Base-by-base conservation (phyloP, 92 coral and sea anemone genomes). In the Scolanthus callimorphus region DNA sequence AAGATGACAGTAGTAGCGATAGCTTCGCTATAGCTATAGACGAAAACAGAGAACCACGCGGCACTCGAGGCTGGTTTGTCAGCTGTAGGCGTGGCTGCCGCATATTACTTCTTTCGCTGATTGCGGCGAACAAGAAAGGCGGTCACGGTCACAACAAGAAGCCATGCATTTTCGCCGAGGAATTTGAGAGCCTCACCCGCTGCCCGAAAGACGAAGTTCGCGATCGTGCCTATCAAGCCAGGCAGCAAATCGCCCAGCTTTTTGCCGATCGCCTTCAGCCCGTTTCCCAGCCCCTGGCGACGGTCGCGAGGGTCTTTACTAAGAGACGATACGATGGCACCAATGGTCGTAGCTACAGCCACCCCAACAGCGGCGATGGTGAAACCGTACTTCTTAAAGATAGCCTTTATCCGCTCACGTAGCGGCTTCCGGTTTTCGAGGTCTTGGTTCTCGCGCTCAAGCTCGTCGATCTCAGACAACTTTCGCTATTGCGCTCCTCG, bases 91-190 rank as follows among this genome's bases (percentile, higher is more conserved):
- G 52, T 46, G 19, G 52, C 52, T 19, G 52, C 52, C 4, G 52
- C 52, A 4, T 46, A 46, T 46, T 46, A 46, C 52, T 20, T 46
- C 17, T 46, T 46, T 21, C 52, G 52, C 4, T 46, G 23, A 46
- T 21, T 46, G 23, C 52, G 8, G 4, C 22, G 52, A 9, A 20
- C 22, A 9, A 4, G 19, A 20, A 4, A 19, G 12, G 22, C 52
- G 23, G 23, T 21, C 6, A 46, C 52, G 52, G 52, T 21, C 6
- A 46, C 11, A 11, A 46, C 52, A 19, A 46, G 52, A 9, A 46
- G 52, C 52, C 52, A 46, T 4, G 52, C 52, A 46, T 46, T 46
- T 46, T 46, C 52, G 52, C 52, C 52, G 17, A 46, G 52, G 52
- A 46, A 46, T 46, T 46, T 46, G 17, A 46, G 4, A 9, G 52